phyloP scores from a whole-genome alignment of 2,888 invertebrate genomes.

The Eupithecia abbreviata region DNA sequence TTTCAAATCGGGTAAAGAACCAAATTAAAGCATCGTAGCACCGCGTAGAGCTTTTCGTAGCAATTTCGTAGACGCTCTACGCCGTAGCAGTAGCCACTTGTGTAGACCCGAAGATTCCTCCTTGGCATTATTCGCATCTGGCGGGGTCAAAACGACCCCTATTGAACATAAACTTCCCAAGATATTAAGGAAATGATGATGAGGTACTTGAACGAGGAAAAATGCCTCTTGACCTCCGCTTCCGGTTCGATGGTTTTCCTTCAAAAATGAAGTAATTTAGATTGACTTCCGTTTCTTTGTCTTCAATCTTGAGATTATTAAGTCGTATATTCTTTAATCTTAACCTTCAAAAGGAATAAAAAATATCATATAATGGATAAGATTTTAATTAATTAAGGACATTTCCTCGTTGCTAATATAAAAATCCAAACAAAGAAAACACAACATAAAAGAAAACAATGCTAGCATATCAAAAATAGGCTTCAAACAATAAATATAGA shows the following conservation, averaged over 20 bases:
- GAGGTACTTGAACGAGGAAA: not conserved
- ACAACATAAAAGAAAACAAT: not conserved
- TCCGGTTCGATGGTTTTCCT: constrained; percentile 8
- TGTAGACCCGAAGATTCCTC: not conserved
- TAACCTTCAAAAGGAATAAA: not conserved
- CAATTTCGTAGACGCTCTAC: not conserved
- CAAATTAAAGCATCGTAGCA: not conserved
- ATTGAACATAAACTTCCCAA: not conserved
- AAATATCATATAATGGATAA: not conserved
- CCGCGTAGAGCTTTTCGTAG: not conserved
- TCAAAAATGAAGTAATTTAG: constrained; percentile 1
- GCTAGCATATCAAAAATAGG: no score
- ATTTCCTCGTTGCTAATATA: not conserved
- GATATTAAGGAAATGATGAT: constrained; percentile 7
- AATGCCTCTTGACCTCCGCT: not conserved
- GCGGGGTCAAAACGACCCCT: constrained; percentile 4
- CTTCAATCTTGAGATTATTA: constrained; percentile 3
- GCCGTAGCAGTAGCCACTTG: not conserved
- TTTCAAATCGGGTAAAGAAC: not conserved
- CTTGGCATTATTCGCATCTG: not conserved
- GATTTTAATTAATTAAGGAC: not conserved
- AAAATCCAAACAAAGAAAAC: not conserved
- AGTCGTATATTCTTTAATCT: not conserved
- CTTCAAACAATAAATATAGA: no score
- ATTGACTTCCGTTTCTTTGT: constrained; percentile 12